Base-by-base conservation (phyloP, 1,140 invertebrate species). In the Araneus ventricosus region DNA sequence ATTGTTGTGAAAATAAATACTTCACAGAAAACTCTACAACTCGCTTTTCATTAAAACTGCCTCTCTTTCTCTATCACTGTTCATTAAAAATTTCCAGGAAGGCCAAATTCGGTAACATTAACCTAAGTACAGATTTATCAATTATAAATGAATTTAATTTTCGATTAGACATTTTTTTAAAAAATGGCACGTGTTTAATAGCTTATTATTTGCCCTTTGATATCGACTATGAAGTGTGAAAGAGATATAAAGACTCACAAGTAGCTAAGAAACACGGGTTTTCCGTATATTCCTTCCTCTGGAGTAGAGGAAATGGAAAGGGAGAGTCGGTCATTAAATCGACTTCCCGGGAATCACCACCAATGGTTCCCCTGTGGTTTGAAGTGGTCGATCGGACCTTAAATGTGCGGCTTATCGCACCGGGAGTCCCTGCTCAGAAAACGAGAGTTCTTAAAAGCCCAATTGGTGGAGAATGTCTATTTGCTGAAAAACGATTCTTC, bases 401-500 rank as follows among this genome's bases (percentile, higher is more conserved):
- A 17, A 20, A 75, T 75, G 67, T 75, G 67, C 14, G 10, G 67
- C 30, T 75, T 75, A 75, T 75, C 67, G 8, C 30, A 2, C 3
- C 67, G 17, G 17, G 8, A 27, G 61, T 6, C 67, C 20, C 24
- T 24, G 24, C 59, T 61, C 5, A 27, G 30, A 34, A 34, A 37
- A 30, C 3, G 27, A 75, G 30, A 75, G 30, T 30, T 75, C 14
- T 34, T 75, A 17, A 75, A 75, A 75, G 67, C 67, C 30, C 30
- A 75, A 37, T 75, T 75, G 30, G 30, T 75, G 67, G 67, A 75
- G 27, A 75, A 30, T 75, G 67, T 75, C 67, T 75, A 22, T 75
- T 75, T 34, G 67, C 10, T 75, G 67, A 75, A 75, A 75, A 34
- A 1, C 10, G 45, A 52, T 52, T 52, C 45, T 10, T 14, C 10